phyloP scores from a whole-genome alignment of 30 jellyfish, hydroid and myxozoan species.

The Chironex yamaguchii region DNA sequence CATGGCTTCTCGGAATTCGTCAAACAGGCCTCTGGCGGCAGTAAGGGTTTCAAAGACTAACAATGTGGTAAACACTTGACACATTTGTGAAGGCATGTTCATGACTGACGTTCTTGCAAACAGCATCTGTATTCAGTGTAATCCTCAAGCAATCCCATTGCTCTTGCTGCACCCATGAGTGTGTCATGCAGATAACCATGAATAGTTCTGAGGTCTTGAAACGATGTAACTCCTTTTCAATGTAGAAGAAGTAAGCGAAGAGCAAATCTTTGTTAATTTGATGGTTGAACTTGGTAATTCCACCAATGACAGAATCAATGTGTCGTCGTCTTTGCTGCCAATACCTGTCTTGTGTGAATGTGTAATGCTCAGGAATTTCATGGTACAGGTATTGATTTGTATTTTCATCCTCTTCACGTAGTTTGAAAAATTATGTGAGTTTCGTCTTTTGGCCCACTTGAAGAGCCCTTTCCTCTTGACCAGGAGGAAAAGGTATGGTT shows the following conservation, averaged over 20 bases:
- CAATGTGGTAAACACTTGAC: conserved; percentile 27
- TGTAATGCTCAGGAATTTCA: conserved; percentile 74
- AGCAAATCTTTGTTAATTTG: conserved; percentile 22
- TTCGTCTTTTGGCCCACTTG: conserved; percentile 3
- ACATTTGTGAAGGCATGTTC: conserved; percentile 34
- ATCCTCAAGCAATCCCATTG: conserved; percentile 47
- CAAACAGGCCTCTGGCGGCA: conserved; percentile 28
- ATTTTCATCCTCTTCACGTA: conserved; percentile 25
- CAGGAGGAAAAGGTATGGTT: conserved; percentile 48
- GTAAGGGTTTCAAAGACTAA: conserved; percentile 9
- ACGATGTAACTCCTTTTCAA: conserved; percentile 77
- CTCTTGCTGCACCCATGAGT: conserved; percentile 77
- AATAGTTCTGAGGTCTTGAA: conserved; percentile 61
- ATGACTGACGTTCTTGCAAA: conserved; percentile 12
- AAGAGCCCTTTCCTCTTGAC: conserved; percentile 64
- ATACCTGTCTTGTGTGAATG: background rate
- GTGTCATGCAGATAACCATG: conserved; percentile 62
- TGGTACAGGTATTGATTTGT: conserved; percentile 46
- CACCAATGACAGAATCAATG: background rate
- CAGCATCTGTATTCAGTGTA: conserved; percentile 37
- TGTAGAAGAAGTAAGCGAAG: conserved; percentile 27
- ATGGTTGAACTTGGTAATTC: conserved; percentile 25
- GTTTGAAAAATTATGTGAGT: conserved; percentile 63
- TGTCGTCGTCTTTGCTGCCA: no score
- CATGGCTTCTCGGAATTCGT: conserved; percentile 49